Conservation (phyloP, 2,888 invertebrate species). For the Ellobium chinense region DNA sequence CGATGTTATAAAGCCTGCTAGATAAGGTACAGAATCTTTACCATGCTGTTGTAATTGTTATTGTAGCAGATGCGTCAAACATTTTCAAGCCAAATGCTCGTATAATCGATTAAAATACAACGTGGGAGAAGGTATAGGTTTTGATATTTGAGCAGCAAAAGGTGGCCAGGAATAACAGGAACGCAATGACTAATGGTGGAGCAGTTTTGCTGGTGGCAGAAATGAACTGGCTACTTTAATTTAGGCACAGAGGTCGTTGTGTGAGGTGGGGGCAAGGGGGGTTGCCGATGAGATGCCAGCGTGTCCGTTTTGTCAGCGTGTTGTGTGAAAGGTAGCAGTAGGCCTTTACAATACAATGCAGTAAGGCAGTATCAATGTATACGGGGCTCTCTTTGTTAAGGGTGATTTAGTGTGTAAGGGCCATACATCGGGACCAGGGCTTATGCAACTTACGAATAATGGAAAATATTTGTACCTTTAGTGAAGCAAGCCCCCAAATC, state of each 20-base stretch:
- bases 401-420: too few relatives aligned
- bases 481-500: too few relatives aligned
- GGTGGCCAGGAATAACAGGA: not conserved
- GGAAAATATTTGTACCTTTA: too few relatives aligned
- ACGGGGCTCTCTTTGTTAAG: too few relatives aligned
- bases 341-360: too few relatives aligned
- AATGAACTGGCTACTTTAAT: not conserved
- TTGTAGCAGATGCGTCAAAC: constrained; percentile 20
- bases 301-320: not conserved
- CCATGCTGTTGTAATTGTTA: not conserved
- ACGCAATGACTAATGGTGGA: constrained; percentile 13
- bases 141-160: constrained; percentile 2
- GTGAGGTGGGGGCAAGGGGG: not conserved
- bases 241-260: not conserved
- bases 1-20: constrained; percentile 19
- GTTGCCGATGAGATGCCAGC: not conserved
- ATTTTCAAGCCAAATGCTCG: not conserved
- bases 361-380: too few relatives aligned
- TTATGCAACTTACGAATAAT: too few relatives aligned
- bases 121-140: not conserved
- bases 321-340: too few relatives aligned
- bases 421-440: too few relatives aligned
- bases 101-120: constrained; percentile 9
- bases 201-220: not conserved
- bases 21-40: constrained; percentile 21